Percentiles rank a stretch among this genome's conserved stretches.
Evolutionary conservation across 2,888 invertebrate species (phyloP).

Genomic region (Scaptomyza tumidula): DNA sequence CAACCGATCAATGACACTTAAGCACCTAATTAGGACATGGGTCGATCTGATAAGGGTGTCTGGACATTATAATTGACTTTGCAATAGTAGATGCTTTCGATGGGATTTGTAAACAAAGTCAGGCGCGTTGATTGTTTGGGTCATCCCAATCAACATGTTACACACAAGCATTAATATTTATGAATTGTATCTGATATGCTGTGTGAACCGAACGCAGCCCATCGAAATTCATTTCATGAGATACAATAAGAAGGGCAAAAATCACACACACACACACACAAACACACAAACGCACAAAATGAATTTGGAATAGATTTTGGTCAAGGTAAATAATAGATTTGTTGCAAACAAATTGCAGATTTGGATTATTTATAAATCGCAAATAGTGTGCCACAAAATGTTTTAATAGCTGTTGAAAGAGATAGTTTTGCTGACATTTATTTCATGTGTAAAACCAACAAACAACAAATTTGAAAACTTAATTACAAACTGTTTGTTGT

Average conservation of each 20-base stretch:
- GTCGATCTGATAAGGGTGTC: neutral
- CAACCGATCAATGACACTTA: constrained; percentile 4
- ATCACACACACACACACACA: neutral
- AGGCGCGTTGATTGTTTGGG: neutral
- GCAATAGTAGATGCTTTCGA: neutral
- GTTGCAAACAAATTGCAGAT: neutral
- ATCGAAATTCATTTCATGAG: neutral
- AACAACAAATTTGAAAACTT: too few species aligned
- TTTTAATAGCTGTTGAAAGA: neutral
- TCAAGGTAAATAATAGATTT: neutral
- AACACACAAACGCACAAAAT: neutral
- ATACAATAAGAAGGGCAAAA: neutral
- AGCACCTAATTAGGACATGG: constrained; percentile 1
- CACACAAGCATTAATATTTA: neutral
- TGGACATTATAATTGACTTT: constrained; percentile 5
- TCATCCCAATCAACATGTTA: neutral
- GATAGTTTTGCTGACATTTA: neutral
- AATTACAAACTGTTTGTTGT: too few species aligned
- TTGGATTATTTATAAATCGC: neutral
- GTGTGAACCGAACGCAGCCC: neutral
- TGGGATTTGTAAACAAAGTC: neutral
- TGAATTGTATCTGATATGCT: neutral
- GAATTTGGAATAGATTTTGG: neutral
- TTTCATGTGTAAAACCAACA: too few species aligned
- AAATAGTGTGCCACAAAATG: neutral